These are phyloP conservation scores for Scaptomyza hsui DNA, from an alignment of 1,140 invertebrate genomes.

Conservation along the genomic window DNA sequence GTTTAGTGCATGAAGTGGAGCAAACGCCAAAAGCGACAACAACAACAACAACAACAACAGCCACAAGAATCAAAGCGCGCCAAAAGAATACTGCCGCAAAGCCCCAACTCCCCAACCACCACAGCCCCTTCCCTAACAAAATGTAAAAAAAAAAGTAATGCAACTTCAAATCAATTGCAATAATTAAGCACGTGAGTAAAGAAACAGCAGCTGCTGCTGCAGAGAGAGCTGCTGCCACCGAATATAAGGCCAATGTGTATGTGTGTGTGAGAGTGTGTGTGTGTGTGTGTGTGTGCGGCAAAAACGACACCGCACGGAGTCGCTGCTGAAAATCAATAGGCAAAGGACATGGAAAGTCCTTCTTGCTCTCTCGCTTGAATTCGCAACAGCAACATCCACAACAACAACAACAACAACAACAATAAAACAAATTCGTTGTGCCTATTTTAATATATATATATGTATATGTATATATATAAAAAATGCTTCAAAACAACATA, in stretches of 20 bases:
- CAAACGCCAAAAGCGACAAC: constrained; percentile 28
- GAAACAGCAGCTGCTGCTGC: neutral
- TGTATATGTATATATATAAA: neutral
- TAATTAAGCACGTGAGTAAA: constrained; percentile 32
- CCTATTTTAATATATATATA: constrained; percentile 57
- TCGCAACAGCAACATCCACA: constrained; percentile 21
- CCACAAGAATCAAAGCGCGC: constrained; percentile 40
- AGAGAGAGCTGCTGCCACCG: neutral
- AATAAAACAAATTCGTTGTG: constrained; percentile 16
- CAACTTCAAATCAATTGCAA: constrained; percentile 47
- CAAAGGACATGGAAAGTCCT: constrained; percentile 20
- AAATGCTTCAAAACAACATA: constrained; percentile 44
- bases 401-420: constrained; percentile 24
- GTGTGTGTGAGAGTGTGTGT: neutral
- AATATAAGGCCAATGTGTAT: neutral
- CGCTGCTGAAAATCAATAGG: constrained; percentile 48
- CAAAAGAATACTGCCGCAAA: constrained; percentile 27
- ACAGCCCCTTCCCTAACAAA: neutral
- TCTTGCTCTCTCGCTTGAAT: constrained; percentile 24
- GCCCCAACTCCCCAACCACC: neutral
- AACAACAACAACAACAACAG: constrained; percentile 41
- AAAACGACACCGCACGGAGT: constrained; percentile 32
- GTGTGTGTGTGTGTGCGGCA: constrained; percentile 14
- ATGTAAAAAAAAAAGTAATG: neutral
- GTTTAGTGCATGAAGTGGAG: constrained; percentile 41